Percentiles rank a stretch among this genome's conserved stretches.
phyloP scores from a whole-genome alignment of 2,797 vertebrate genomes.

The Falco columbarius region DNA sequence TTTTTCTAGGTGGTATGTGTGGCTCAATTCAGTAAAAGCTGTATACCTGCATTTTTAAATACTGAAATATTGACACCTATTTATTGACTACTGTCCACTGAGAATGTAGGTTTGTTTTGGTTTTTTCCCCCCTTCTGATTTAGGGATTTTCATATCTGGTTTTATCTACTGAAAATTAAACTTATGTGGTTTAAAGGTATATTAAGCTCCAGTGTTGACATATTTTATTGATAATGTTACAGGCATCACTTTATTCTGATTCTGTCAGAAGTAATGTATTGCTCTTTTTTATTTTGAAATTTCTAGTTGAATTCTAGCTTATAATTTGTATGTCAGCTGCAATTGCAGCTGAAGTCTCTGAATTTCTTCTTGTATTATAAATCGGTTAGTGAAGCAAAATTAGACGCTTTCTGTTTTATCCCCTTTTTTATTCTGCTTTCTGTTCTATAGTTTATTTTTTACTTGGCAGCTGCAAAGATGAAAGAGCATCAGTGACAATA shows the following conservation, averaged over 20 bases:
- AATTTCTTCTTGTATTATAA: neutral
- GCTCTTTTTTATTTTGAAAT: neutral
- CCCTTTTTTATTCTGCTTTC: neutral
- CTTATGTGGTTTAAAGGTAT: neutral
- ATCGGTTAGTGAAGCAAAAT: neutral
- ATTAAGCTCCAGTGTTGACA: neutral
- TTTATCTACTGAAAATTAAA: neutral
- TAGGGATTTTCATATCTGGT: neutral
- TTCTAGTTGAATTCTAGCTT: neutral
- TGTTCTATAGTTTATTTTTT: neutral
- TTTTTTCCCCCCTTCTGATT: neutral
- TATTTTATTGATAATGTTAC: neutral
- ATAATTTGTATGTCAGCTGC: neutral
- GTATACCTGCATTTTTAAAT: neutral
- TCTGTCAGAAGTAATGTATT: neutral
- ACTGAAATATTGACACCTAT: neutral
- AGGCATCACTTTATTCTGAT: neutral
- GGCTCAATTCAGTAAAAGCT: neutral
- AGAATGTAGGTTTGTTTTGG: neutral
- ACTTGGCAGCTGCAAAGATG: neutral
- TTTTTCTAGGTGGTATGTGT: neutral
- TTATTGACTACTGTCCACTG: neutral
- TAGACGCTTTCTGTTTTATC: neutral
- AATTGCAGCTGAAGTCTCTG: neutral
- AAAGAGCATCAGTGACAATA: neutral